phyloP scores from a whole-genome alignment of 2,888 invertebrate species.

The Linyphia triangularis region DNA sequence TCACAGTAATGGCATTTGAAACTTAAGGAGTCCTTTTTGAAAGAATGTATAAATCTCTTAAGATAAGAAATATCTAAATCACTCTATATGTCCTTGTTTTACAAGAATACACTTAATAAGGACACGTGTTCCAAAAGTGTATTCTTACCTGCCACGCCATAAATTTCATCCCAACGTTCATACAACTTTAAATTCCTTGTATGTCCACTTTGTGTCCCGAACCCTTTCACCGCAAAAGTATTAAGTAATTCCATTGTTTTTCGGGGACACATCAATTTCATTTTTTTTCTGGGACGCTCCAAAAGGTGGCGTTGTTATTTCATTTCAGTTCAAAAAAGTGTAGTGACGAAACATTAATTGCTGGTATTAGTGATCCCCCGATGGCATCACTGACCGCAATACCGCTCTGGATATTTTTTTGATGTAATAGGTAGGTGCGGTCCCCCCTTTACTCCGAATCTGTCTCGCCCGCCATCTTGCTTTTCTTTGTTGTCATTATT shows the following conservation, averaged over 20 bases:
- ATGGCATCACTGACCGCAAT: conserved; percentile 52
- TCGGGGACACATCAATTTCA: conserved; percentile 6
- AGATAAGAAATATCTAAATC: too few relatives aligned
- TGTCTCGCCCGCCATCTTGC: conserved; percentile 24
- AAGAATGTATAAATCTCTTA: too few relatives aligned
- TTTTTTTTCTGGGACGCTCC: neutral
- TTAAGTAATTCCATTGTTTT: conserved; percentile 10
- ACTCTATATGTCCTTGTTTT: too few relatives aligned
- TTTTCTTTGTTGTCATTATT: neutral
- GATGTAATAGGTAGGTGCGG: conserved; percentile 48
- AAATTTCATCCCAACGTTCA: too few relatives aligned
- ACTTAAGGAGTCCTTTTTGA: too few relatives aligned
- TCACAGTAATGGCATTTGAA: too few relatives aligned
- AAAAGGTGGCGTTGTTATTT: neutral
- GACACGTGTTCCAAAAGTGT: too few relatives aligned
- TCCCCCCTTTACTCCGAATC: conserved; percentile 6
- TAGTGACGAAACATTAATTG: conserved; percentile 64
- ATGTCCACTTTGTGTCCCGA: neutral
- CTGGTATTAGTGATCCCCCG: conserved; percentile 42
- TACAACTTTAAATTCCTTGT: too few relatives aligned
- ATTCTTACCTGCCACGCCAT: too few relatives aligned
- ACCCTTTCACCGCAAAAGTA: neutral
- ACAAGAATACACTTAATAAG: too few relatives aligned
- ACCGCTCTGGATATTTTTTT: neutral
- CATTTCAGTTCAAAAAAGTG: neutral